phyloP scores from a whole-genome alignment of 37 sponge, comb jelly and placozoan genomes.

The Dysidea cf. avara region DNA sequence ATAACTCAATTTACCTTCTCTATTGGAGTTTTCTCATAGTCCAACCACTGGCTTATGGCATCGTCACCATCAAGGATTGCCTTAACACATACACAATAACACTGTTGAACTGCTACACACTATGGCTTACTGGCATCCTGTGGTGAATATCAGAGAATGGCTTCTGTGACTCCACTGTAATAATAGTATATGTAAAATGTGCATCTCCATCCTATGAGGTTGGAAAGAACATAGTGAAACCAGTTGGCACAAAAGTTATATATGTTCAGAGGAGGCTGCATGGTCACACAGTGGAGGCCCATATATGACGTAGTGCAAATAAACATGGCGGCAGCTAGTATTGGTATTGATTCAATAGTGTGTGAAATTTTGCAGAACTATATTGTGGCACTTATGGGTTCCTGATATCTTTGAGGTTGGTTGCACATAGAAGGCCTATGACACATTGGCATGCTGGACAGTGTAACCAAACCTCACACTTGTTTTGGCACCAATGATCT shows the following conservation, averaged over 20 bases:
- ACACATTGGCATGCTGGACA: too few relatives aligned
- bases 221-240: background rate
- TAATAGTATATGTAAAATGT: conserved; percentile 78
- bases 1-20: conserved; percentile 25
- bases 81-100: conserved; percentile 2
- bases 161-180: conserved; percentile 79
- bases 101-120: background rate
- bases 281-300: background rate
- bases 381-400: too few relatives aligned
- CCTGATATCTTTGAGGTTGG: too few relatives aligned
- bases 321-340: too few relatives aligned
- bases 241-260: background rate
- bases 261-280: background rate
- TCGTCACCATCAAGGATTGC: conserved; percentile 82
- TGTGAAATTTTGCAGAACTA: too few relatives aligned
- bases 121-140: conserved; percentile 74
- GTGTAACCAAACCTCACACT: too few relatives aligned
- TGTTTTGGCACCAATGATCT: too few relatives aligned
- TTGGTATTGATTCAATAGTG: too few relatives aligned
- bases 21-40: conserved; percentile 32
- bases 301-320: too few relatives aligned
- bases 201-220: conserved; percentile 47
- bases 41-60: conserved; percentile 66
- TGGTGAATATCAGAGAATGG: conserved; percentile 71
- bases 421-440: too few relatives aligned